Conservation (phyloP, 2,797 vertebrate genomes). For the Arremon aurantiirostris region DNA sequence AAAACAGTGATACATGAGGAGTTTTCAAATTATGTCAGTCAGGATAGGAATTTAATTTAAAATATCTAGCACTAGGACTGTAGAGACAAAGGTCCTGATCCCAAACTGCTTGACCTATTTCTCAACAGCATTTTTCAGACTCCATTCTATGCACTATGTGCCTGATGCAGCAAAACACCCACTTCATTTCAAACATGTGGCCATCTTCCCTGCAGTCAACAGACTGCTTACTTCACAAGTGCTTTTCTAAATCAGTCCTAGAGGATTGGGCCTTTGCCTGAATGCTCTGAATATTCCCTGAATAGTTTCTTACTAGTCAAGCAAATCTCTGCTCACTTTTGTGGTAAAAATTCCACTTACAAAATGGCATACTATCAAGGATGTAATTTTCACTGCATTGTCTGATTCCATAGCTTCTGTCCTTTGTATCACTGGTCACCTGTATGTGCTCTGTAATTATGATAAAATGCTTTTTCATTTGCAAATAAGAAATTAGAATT, state of each 20-base stretch:
- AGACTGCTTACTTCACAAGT: neutral
- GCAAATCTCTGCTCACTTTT: neutral
- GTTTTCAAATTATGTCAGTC: neutral
- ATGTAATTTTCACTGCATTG: neutral
- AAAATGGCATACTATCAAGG: neutral
- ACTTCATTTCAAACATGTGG: neutral
- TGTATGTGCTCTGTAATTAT: neutral
- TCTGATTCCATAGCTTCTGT: neutral
- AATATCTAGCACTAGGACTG: neutral
- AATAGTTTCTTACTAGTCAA: neutral
- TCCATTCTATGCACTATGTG: neutral
- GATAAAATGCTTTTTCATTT: neutral
- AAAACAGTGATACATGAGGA: neutral
- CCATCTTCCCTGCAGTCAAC: neutral
- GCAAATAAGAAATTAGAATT: neutral
- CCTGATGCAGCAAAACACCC: neutral
- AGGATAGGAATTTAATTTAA: neutral
- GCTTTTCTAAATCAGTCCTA: neutral
- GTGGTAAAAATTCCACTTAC: neutral
- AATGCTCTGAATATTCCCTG: neutral
- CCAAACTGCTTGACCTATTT: neutral
- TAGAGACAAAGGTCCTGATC: neutral
- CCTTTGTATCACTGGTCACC: neutral
- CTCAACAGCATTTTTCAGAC: neutral
- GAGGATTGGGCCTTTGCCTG: neutral